A percentile compares a stretch with the other conserved stretches of the same genome.
Evolutionary conservation across 2,888 invertebrate species (phyloP).

Genomic region (Lithodes maja): DNA sequence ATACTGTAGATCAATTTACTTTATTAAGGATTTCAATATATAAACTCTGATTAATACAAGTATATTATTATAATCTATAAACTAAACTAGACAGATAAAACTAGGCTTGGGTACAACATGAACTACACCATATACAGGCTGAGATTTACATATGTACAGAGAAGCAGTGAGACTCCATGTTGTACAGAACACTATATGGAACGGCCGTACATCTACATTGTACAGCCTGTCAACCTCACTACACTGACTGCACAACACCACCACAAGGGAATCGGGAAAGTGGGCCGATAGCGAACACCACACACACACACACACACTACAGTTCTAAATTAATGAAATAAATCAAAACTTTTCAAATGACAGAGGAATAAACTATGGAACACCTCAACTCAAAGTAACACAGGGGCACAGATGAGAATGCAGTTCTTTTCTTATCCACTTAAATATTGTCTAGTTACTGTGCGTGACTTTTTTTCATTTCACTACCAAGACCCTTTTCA

Average conservation of each 20-base stretch:
- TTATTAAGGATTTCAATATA: too few relatives aligned
- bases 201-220: neutral
- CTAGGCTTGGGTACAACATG: conserved; percentile 42
- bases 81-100: conserved; percentile 43
- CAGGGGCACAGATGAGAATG: neutral
- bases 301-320: conserved; percentile 11
- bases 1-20: too few relatives aligned
- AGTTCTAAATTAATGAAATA: conserved; percentile 4
- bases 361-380: neutral
- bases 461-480: too few relatives aligned
- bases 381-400: neutral
- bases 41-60: too few relatives aligned
- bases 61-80: conserved; percentile 34
- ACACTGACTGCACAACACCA: neutral
- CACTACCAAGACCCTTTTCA: too few relatives aligned
- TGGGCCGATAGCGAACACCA: neutral
- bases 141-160: conserved; percentile 46
- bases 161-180: conserved; percentile 9
- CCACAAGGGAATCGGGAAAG: neutral
- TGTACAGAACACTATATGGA: neutral
- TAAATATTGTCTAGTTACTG: too few relatives aligned
- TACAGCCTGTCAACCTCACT: neutral
- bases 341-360: conserved; percentile 4
- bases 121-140: conserved; percentile 48
- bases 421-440: neutral